Evolutionary conservation across 30 jellyfish, hydroid and myxozoan genomes (phyloP).

Genomic region (Chrysaora quinquecirrha): DNA sequence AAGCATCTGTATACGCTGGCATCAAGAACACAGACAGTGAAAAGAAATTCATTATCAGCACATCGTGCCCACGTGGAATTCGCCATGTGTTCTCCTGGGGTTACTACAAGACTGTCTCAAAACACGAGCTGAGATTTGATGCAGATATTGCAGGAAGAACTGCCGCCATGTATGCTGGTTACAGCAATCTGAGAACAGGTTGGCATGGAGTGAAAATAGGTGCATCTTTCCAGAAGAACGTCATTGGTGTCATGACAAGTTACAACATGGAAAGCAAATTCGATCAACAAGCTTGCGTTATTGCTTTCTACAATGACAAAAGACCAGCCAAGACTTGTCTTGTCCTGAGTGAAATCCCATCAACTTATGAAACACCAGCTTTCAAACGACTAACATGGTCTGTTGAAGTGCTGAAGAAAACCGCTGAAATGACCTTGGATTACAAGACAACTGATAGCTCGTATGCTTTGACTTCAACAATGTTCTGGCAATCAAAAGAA

Average conservation of each 20-base stretch:
- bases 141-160: conserved; percentile 79
- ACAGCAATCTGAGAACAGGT: conserved; percentile 58
- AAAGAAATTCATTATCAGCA: conserved; percentile 64
- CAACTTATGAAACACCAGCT: neutral
- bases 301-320: conserved; percentile 53
- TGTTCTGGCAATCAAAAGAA: conserved; percentile 60
- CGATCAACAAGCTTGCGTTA: conserved; percentile 38
- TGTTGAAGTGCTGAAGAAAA: conserved; percentile 63
- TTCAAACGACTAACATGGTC: conserved; percentile 42
- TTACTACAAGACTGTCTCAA: conserved; percentile 27
- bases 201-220: conserved; percentile 55
- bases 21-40: conserved; percentile 29
- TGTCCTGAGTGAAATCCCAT: conserved; percentile 18
- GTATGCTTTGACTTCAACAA: conserved; percentile 42
- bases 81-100: conserved; percentile 30
- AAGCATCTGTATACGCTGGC: conserved; percentile 78
- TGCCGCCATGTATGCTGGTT: conserved; percentile 52
- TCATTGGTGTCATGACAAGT: conserved; percentile 36
- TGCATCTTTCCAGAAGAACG: conserved; percentile 16
- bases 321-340: conserved; percentile 62
- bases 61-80: conserved; percentile 43
- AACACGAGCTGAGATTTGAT: conserved; percentile 41
- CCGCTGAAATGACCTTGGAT: conserved; percentile 65
- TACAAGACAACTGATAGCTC: conserved; percentile 24
- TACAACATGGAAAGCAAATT: conserved; percentile 29